Conservation (phyloP, 2,797 vertebrate species). For the Distichodus sexfasciatus region DNA sequence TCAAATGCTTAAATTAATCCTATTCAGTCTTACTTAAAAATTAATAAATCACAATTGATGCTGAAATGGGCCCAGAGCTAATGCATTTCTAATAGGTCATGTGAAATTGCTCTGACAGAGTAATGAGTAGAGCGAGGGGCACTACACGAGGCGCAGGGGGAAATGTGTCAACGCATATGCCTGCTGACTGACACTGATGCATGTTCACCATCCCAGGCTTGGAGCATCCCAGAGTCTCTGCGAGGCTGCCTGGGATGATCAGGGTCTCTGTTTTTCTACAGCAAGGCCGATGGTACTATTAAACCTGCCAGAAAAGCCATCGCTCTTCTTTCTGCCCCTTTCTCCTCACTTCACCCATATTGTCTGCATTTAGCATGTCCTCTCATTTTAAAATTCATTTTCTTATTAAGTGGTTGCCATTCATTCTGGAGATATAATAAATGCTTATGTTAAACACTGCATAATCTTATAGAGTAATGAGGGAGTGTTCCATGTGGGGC, state of each 20-base stretch:
- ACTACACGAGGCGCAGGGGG: slow-evolving; percentile 35
- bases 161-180: slow-evolving; percentile 45
- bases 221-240: slow-evolving; percentile 3
- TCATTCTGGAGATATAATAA: neutral
- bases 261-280: slow-evolving; percentile 27
- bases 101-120: slow-evolving; percentile 51
- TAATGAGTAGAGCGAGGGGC: slow-evolving; percentile 56
- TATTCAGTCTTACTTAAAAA: slow-evolving; percentile 60
- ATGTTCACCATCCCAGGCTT: slow-evolving; percentile 16
- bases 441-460: neutral
- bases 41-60: slow-evolving; percentile 60
- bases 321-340: neutral
- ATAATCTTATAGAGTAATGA: slow-evolving; percentile 20
- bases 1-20: slow-evolving; percentile 61
- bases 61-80: slow-evolving; percentile 58
- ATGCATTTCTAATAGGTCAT: slow-evolving; percentile 70
- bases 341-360: neutral
- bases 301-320: slow-evolving; percentile 22
- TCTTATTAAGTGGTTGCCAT: neutral
- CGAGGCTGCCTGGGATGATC: slow-evolving; percentile 29
- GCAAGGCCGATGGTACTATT: slow-evolving; percentile 19
- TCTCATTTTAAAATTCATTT: neutral
- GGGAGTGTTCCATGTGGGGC: neutral
- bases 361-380: neutral
- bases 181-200: slow-evolving; percentile 41